Evolutionary conservation across 2,888 invertebrate genomes (phyloP).

Genomic region (Esperia sulphurella): DNA sequence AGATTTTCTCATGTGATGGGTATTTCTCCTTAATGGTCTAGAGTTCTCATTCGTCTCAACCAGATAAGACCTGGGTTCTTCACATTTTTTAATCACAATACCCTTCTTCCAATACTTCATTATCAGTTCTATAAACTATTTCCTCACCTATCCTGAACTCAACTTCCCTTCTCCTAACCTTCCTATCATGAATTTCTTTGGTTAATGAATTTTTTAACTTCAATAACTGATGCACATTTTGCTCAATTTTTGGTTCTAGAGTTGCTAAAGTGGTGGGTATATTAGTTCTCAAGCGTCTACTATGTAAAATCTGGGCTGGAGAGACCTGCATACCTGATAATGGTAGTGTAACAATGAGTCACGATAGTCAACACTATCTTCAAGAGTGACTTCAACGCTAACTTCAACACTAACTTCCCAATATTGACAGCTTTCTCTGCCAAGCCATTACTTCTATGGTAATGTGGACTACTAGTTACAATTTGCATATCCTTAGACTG

Average conservation of each 20-base stretch:
- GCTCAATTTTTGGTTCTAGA: neutral
- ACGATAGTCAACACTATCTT: constrained; percentile 12
- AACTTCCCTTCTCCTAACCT: neutral
- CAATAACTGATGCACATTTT: neutral
- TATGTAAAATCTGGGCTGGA: constrained; percentile 15
- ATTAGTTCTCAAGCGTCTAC: constrained; percentile 8
- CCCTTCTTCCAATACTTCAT: neutral
- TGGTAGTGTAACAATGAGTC: constrained; percentile 10
- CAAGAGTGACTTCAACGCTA: constrained; percentile 8
- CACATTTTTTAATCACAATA: neutral
- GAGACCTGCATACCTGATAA: constrained; percentile 6
- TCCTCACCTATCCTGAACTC: neutral
- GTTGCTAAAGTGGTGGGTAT: neutral
- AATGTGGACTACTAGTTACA: constrained; percentile 11
- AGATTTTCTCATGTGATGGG: neutral
- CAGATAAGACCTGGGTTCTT: neutral
- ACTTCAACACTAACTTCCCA: constrained; percentile 8
- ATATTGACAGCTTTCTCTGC: constrained; percentile 13
- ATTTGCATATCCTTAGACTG: constrained; percentile 8
- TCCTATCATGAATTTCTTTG: neutral
- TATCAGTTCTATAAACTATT: neutral
- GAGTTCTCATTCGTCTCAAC: neutral
- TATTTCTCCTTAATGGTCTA: neutral
- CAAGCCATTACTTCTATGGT: constrained; percentile 12
- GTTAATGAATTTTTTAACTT: neutral